Base-by-base conservation (phyloP, 2,797 vertebrate species). In the Chrysocyon brachyurus region DNA sequence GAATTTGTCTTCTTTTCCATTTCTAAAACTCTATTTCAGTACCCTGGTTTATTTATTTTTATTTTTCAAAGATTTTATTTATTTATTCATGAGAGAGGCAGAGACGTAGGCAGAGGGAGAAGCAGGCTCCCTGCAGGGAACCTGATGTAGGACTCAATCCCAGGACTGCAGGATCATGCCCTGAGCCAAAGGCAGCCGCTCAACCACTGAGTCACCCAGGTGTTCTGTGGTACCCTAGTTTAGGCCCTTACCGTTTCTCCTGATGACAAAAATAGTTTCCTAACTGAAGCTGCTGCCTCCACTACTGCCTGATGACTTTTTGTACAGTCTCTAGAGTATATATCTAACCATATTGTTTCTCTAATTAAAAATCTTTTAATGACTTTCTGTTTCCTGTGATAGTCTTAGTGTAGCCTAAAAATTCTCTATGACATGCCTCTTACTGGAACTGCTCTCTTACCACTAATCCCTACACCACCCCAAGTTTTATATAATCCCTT, bases 321-420 rank as follows among this genome's bases (percentile, higher is more conserved):
- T 21, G n/a, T 6, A 79, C 15, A 72, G 12, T 84, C 70, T 95
- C 36, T 78, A 73, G 56, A 91, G 88, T 56, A 79, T 66, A 83
- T 83, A 57, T 40, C 24, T 78, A 78, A 40, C 5, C 36, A 16
- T 70, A 63, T 70, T 46, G 22, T 66, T 87, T 70, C 22, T 28
- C n/a, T 90, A 36, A 26, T 73, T 93, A 87, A 95, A 81, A 81
- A 91, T 56, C 16, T 15, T 84, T 87, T 83, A n/a, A 73, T 87
- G 52, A 77, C 46, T 90, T 97, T 66, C 15, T 75, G 1, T 40
- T 95, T 70, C 31, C 24, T 83, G 31, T 73, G 54, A 70, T 72
- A 36, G 40, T 90, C 22, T 95, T 61, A 82, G 54, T 5, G 36
- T 73, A 52, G 33, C 22, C 21, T 52, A 24, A 79, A 78, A 49